Percentiles rank a stretch among this genome's conserved stretches.
Evolutionary conservation across 2,113 vertebrate species (phyloP).

Genomic region (Oceanodroma tethys): DNA sequence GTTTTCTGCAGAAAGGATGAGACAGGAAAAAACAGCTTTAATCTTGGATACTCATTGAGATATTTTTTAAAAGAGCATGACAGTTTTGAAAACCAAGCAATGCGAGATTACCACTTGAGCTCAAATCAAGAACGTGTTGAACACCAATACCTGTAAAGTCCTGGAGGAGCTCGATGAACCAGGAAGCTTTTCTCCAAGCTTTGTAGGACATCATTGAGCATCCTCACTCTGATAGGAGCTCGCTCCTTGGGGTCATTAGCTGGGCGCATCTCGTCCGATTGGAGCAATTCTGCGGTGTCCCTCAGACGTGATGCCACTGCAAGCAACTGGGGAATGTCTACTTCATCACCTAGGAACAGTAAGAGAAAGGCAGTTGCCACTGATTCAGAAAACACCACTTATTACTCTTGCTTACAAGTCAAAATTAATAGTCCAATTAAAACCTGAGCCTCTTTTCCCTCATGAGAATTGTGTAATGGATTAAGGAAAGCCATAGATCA

Average conservation of each 20-base stretch:
- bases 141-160: conserved; percentile 83
- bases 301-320: conserved; percentile 74
- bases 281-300: conserved; percentile 85
- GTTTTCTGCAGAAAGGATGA: not conserved
- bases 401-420: not conserved
- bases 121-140: not conserved
- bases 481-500: not conserved
- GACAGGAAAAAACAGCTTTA: not conserved
- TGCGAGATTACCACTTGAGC: accelerated
- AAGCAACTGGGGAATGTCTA: conserved; percentile 64
- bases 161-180: conserved; percentile 76
- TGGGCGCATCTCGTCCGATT: conserved; percentile 93
- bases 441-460: not conserved
- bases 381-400: not conserved
- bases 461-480: not conserved
- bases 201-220: conserved; percentile 91
- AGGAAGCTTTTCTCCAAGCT: conserved; percentile 90
- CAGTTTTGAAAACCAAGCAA: not conserved
- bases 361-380: not conserved
- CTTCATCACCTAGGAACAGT: conserved; percentile 68
- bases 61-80: not conserved
- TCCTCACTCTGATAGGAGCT: conserved; percentile 82
- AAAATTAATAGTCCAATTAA: conserved; percentile 29
- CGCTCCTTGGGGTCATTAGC: conserved; percentile 90
- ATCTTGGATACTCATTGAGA: not conserved